Evolutionary conservation across 2,113 vertebrate species (phyloP).

Genomic region (Protobothrops mucrosquamatus): DNA sequence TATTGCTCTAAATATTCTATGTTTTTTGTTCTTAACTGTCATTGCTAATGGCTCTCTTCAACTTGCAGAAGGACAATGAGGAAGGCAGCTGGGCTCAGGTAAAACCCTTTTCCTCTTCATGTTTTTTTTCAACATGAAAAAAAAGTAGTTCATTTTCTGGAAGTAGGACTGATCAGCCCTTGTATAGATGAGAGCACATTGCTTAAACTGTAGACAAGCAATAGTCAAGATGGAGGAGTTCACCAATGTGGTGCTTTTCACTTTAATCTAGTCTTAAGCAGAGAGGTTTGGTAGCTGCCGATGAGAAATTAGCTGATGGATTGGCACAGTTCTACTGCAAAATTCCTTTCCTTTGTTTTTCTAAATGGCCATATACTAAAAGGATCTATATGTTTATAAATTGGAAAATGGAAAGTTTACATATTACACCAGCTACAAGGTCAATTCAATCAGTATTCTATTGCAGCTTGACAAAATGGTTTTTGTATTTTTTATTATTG

Average conservation of each 20-base stretch:
- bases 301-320: not conserved
- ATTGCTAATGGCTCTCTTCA: constrained; percentile 60
- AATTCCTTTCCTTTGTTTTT: not conserved
- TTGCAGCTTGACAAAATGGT: not conserved
- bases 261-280: not conserved
- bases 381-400: not conserved
- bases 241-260: not conserved
- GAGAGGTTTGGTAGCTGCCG: not conserved
- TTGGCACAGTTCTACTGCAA: not conserved
- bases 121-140: not conserved
- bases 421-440: not conserved
- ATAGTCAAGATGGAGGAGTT: not conserved
- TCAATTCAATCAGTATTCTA: not conserved
- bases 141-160: not conserved
- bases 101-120: constrained; percentile 48
- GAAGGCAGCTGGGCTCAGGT: constrained; percentile 99
- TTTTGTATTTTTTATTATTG: not conserved
- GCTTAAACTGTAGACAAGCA: not conserved
- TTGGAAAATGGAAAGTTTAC: not conserved
- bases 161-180: not conserved
- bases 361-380: not conserved
- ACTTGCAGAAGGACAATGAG: constrained; percentile 88
- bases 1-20: constrained; percentile 44
- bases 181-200: not conserved
- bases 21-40: constrained; percentile 55